Percentiles rank a stretch among this genome's conserved stretches.
These are phyloP conservation scores for Protobothrops mucrosquamatus DNA, from an alignment of 2,113 vertebrate species.

Conservation along the genomic window DNA sequence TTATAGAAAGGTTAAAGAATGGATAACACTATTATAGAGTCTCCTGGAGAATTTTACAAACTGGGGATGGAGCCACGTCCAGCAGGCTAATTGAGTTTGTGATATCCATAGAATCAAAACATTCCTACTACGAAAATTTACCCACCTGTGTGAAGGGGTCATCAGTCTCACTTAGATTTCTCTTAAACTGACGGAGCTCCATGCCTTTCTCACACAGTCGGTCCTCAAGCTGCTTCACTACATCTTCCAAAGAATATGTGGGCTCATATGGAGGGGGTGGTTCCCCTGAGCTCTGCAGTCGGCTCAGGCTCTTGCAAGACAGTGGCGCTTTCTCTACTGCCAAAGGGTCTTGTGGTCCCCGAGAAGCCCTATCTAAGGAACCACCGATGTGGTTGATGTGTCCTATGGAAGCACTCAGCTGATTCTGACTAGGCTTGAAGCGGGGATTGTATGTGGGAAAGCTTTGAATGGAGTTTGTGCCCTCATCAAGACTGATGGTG, in stretches of 20 bases:
- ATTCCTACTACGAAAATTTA: neutral
- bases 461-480: constrained; percentile 88
- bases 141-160: constrained; percentile 88
- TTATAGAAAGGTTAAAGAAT: neutral
- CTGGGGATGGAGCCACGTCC: neutral
- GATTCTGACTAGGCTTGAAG: constrained; percentile 79
- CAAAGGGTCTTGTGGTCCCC: constrained; percentile 69
- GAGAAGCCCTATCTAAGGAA: constrained; percentile 82
- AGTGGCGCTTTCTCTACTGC: constrained; percentile 67
- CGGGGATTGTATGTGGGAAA: constrained; percentile 83
- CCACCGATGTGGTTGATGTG: constrained; percentile 93
- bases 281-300: constrained; percentile 78
- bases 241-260: constrained; percentile 84
- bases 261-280: constrained; percentile 87
- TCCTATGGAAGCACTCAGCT: constrained; percentile 93
- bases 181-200: constrained; percentile 88
- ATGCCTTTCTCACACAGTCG: constrained; percentile 85
- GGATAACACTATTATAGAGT: neutral
- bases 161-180: constrained; percentile 86
- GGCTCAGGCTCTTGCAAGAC: constrained; percentile 82
- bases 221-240: constrained; percentile 86
- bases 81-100: neutral
- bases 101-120: neutral
- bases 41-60: neutral
- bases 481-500: constrained; percentile 81